Evolutionary conservation across 2,113 vertebrate genomes (phyloP).

Genomic region (Proterorhinus semilunaris): DNA sequence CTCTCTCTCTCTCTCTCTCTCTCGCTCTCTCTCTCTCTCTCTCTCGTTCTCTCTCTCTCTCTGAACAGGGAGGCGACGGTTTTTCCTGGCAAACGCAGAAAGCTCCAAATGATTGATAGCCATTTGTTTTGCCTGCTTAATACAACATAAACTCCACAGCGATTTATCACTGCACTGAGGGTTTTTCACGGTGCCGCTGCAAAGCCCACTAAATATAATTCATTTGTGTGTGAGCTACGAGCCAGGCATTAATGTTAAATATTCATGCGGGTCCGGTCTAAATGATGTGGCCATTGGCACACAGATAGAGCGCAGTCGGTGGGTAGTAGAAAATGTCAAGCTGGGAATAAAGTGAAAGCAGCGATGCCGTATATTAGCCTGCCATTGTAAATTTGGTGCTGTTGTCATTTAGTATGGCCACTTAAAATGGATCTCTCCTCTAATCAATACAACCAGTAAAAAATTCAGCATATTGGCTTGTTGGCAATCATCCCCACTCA

Average conservation of each 20-base stretch:
- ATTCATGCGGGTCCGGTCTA: slow-evolving; percentile 75
- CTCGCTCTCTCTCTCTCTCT: slow-evolving; percentile 28
- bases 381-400: slow-evolving; percentile 71
- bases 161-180: slow-evolving; percentile 74
- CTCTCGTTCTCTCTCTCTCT: slow-evolving; percentile 9
- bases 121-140: slow-evolving; percentile 82
- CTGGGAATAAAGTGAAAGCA: slow-evolving; percentile 76
- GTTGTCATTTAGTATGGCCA: slow-evolving; percentile 67
- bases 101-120: slow-evolving; percentile 74
- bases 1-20: slow-evolving; percentile 7
- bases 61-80: slow-evolving; percentile 33
- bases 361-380: slow-evolving; percentile 69
- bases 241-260: slow-evolving; percentile 72
- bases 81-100: slow-evolving; percentile 69
- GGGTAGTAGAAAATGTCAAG: slow-evolving; percentile 72
- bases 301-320: slow-evolving; percentile 68
- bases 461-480: slow-evolving; percentile 53
- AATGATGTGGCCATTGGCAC: slow-evolving; percentile 76
- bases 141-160: slow-evolving; percentile 75
- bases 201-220: slow-evolving; percentile 73
- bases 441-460: slow-evolving; percentile 69
- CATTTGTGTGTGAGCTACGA: slow-evolving; percentile 65
- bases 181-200: slow-evolving; percentile 69
- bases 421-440: slow-evolving; percentile 66
- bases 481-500: slow-evolving; percentile 45